phyloP scores from a whole-genome alignment of 2,888 invertebrate species.

The Habroteleia sp. region DNA sequence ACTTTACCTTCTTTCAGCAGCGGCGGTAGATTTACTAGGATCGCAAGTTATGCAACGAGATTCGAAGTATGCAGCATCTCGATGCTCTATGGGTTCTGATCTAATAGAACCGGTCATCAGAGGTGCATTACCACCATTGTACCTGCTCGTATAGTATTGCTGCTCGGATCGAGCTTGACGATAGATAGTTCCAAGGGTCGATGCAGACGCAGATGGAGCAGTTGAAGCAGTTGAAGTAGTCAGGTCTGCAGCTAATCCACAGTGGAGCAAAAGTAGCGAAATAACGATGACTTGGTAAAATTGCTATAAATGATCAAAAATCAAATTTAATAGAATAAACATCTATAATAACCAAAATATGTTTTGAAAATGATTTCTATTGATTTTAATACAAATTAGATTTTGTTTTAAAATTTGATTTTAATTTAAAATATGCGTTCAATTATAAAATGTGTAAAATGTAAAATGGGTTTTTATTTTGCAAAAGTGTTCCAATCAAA shows the following conservation, averaged over 20 bases:
- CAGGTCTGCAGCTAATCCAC: conserved; percentile 47
- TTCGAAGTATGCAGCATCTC: conserved; percentile 75
- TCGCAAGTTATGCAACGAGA: conserved; percentile 77
- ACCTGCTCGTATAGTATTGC: conserved; percentile 70
- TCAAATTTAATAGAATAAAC: too few species aligned
- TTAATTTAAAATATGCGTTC: too few species aligned
- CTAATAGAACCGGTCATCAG: conserved; percentile 70
- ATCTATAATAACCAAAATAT: too few species aligned
- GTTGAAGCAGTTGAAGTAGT: conserved; percentile 65
- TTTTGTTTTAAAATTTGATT: too few species aligned
- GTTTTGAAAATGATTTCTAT: too few species aligned
- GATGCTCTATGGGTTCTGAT: conserved; percentile 70
- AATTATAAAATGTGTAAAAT: too few species aligned
- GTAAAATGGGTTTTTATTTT: too few species aligned
- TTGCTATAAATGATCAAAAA: conserved; percentile 24
- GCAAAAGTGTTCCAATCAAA: background rate
- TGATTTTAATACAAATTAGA: background rate
- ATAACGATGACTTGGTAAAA: conserved; percentile 43
- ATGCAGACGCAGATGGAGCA: conserved; percentile 67
- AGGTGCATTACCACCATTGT: conserved; percentile 69
- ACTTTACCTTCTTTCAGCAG: conserved; percentile 64
- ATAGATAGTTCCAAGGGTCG: conserved; percentile 72
- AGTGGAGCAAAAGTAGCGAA: conserved; percentile 43
- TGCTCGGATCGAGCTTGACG: conserved; percentile 74
- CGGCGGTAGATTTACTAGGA: conserved; percentile 69